phyloP scores from a whole-genome alignment of 2,113 vertebrate species.

The Macrotis lagotis region DNA sequence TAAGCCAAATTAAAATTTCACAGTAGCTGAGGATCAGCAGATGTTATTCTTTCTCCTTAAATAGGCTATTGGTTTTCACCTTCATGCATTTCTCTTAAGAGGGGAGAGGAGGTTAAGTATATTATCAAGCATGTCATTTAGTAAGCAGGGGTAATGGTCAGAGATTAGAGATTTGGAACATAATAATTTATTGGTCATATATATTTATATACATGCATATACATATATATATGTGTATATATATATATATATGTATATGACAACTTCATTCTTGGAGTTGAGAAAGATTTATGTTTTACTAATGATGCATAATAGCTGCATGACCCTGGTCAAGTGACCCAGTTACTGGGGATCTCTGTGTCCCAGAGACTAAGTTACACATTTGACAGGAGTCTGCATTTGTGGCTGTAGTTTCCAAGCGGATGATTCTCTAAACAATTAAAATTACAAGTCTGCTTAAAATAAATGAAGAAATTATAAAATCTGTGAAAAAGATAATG shows the following conservation, averaged over 20 bases:
- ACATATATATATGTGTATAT: too few species aligned
- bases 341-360: not conserved
- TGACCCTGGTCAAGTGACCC: not conserved
- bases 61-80: not conserved
- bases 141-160: slow-evolving; percentile 31
- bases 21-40: slow-evolving; percentile 41
- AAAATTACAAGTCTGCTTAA: not conserved
- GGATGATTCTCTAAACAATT: not conserved
- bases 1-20: slow-evolving; percentile 21
- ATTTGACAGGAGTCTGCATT: not conserved
- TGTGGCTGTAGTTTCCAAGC: not conserved
- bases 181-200: not conserved
- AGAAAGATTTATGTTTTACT: not conserved
- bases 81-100: slow-evolving; percentile 17
- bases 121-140: slow-evolving; percentile 9
- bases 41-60: slow-evolving; percentile 21
- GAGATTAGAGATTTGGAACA: slow-evolving; percentile 9
- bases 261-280: not conserved
- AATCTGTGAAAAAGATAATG: not conserved
- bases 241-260: too few species aligned
- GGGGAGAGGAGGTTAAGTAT: slow-evolving; percentile 33
- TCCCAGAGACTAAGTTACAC: not conserved
- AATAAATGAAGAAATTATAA: not conserved
- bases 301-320: not conserved
- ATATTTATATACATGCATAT: too few species aligned